phyloP scores from a whole-genome alignment of 2,113 vertebrate species.

The Helogale parvula region DNA sequence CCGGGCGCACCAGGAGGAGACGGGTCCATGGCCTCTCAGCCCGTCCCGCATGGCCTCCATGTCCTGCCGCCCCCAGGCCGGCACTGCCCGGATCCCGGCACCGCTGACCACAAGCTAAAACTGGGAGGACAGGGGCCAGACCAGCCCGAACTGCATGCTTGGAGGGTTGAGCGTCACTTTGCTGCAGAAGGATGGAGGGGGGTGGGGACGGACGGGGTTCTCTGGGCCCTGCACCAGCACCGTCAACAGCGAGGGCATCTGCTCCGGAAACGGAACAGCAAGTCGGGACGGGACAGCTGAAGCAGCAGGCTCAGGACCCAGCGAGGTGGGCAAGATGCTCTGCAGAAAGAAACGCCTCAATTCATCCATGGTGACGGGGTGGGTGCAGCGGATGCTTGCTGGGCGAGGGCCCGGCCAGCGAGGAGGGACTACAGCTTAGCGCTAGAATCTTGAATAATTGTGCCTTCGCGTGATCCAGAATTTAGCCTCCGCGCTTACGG shows the following conservation, averaged over 20 bases:
- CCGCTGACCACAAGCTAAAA: neutral
- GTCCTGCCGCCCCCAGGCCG: neutral
- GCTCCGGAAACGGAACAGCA: neutral
- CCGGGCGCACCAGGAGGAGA: too few relatives aligned
- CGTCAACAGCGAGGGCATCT: neutral
- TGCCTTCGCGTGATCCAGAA: neutral
- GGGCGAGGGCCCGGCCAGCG: neutral
- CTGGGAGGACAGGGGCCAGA: too few relatives aligned
- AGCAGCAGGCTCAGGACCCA: neutral
- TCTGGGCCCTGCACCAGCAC: neutral
- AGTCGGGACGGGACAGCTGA: neutral
- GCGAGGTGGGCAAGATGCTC: neutral
- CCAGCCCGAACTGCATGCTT: neutral
- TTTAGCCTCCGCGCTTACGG: neutral
- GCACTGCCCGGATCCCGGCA: too few relatives aligned
- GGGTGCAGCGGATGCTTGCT: neutral
- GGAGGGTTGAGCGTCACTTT: neutral
- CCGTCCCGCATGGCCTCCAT: too few relatives aligned
- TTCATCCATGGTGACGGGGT: neutral
- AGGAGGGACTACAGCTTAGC: neutral
- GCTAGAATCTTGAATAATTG: neutral
- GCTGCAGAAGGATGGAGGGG: neutral
- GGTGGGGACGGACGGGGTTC: too few relatives aligned
- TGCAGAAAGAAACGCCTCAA: neutral
- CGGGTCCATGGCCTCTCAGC: too few relatives aligned